These are phyloP conservation scores for Camelus bactrianus DNA, from an alignment of 2,113 vertebrate genomes.

Conservation along the genomic window DNA sequence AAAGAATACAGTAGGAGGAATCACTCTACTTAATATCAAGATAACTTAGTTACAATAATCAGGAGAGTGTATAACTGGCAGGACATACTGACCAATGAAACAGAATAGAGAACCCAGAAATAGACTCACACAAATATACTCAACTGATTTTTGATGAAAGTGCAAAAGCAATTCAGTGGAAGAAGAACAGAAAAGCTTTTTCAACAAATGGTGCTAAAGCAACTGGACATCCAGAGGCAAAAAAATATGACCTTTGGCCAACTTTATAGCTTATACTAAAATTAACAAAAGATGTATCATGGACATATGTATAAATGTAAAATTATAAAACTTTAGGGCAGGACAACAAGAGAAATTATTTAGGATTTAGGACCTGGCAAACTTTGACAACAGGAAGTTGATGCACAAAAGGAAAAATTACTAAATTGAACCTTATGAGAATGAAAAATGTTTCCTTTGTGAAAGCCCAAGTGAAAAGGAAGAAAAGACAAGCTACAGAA, in stretches of 20 bases:
- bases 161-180: not conserved
- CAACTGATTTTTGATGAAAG: not conserved
- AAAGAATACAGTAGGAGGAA: not conserved
- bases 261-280: not conserved
- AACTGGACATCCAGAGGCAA: not conserved
- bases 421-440: not conserved
- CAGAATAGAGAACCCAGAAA: not conserved
- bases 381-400: not conserved
- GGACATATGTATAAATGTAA: not conserved
- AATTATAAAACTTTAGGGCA: not conserved
- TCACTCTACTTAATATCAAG: not conserved
- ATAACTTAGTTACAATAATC: not conserved
- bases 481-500: not conserved
- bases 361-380: not conserved
- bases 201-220: not conserved
- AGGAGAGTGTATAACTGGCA: not conserved
- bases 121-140: not conserved
- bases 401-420: not conserved
- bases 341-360: not conserved
- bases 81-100: not conserved
- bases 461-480: not conserved
- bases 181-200: not conserved
- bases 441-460: not conserved
- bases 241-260: not conserved
- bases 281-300: not conserved